Evolutionary conservation across 2,113 vertebrate genomes (phyloP).

Genomic region (Periophthalmodon schlosseri): DNA sequence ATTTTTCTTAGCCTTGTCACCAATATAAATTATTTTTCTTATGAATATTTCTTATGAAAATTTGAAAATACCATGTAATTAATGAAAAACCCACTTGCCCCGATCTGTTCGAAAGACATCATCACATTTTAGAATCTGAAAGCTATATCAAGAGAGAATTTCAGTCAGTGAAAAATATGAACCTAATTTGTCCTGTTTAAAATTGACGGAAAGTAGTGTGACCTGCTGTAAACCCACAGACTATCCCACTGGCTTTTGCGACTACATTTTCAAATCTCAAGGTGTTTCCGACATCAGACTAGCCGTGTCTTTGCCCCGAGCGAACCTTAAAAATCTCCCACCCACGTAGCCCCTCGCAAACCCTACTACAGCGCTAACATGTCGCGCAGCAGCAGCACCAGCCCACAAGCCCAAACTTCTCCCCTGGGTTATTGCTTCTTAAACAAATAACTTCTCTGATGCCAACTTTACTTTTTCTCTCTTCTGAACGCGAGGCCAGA

Average conservation of each 20-base stretch:
- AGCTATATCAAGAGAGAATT: background rate
- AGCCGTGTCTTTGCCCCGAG: slow-evolving; percentile 53
- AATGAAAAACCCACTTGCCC: too few relatives aligned
- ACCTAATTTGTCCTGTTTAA: background rate
- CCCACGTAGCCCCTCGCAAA: slow-evolving; percentile 45
- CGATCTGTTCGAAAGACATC: background rate
- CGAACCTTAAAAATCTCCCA: slow-evolving; percentile 44
- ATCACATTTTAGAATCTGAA: too few relatives aligned
- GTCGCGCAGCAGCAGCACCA: slow-evolving; percentile 37
- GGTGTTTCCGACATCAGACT: slow-evolving; percentile 52
- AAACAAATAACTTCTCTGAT: slow-evolving; percentile 54
- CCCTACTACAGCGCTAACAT: slow-evolving; percentile 17
- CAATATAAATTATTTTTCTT: background rate
- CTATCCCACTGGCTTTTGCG: slow-evolving; percentile 32
- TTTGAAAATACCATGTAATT: background rate
- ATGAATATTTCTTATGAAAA: background rate
- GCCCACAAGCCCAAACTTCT: slow-evolving; percentile 45
- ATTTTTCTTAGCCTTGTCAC: background rate
- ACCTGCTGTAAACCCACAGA: slow-evolving; percentile 23
- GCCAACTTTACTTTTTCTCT: slow-evolving; percentile 39
- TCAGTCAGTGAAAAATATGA: background rate
- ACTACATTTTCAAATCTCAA: slow-evolving; percentile 36
- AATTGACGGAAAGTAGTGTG: slow-evolving; percentile 2
- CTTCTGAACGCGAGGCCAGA: slow-evolving; percentile 34
- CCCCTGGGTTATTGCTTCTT: slow-evolving; percentile 50